A percentile compares a stretch with the other conserved stretches of the same genome.
These are phyloP conservation scores for Aurelia aurita DNA, from an alignment of 30 jellyfish, hydroid and myxozoan species.

Conservation along the genomic window DNA sequence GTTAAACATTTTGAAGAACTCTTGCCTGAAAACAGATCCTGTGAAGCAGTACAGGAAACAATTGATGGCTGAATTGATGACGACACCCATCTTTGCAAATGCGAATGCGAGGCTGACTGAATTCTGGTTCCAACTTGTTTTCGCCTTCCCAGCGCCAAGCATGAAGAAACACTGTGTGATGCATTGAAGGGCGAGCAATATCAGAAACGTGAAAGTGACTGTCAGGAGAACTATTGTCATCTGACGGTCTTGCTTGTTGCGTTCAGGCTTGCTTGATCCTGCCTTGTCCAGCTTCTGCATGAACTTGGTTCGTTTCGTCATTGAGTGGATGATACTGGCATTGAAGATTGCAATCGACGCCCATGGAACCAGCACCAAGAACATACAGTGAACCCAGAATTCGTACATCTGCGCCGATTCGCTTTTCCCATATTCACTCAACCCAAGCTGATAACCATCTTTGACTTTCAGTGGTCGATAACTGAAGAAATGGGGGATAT, in stretches of 20 bases:
- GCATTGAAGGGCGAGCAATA: constrained; percentile 91
- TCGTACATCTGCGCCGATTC: constrained; percentile 83
- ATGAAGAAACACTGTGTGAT: constrained; percentile 89
- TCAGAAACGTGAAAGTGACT: constrained; percentile 86
- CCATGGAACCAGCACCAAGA: constrained; percentile 89
- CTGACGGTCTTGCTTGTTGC: constrained; percentile 80
- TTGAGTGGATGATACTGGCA: constrained; percentile 71
- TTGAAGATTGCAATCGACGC: constrained; percentile 80
- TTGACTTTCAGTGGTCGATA: constrained; percentile 67
- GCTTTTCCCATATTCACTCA: constrained; percentile 73
- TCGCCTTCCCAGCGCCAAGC: constrained; percentile 79
- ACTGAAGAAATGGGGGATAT: constrained; percentile 87
- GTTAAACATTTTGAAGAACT: constrained; percentile 45
- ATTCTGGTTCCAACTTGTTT: constrained; percentile 49
- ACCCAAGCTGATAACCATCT: constrained; percentile 59
- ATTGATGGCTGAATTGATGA: constrained; percentile 81
- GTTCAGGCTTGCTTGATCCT: constrained; percentile 56
- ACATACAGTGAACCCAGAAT: constrained; percentile 92
- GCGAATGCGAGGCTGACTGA: constrained; percentile 68
- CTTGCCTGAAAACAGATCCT: constrained; percentile 66
- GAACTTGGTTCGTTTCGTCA: constrained; percentile 61
- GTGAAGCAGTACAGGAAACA: constrained; percentile 71
- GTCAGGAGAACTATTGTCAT: constrained; percentile 83
- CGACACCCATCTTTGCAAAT: constrained; percentile 82
- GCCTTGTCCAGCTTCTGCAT: constrained; percentile 63